Percentiles rank a stretch among this genome's conserved stretches.
These are phyloP conservation scores for Phainopepla nitens DNA, from an alignment of 2,113 vertebrate genomes.

Conservation along the genomic window DNA sequence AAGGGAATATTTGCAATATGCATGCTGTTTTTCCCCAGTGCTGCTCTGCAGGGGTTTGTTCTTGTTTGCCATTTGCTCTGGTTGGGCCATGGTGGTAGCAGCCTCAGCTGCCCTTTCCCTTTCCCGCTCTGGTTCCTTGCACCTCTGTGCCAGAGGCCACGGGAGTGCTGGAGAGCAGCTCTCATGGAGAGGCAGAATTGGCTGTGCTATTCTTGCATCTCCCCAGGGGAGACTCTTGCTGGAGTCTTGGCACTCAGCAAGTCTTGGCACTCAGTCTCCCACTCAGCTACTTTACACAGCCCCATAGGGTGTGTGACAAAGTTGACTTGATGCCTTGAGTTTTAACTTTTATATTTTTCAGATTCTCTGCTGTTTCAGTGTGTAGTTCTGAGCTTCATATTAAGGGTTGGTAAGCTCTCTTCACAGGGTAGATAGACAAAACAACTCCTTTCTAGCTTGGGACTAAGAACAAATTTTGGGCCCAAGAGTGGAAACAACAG, in stretches of 20 bases:
- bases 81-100: background rate
- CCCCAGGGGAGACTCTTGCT: background rate
- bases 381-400: too few relatives aligned
- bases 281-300: slow-evolving; percentile 16
- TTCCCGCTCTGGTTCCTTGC: background rate
- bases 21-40: fast-evolving
- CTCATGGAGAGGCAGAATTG: background rate
- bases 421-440: too few relatives aligned
- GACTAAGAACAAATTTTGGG: too few relatives aligned
- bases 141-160: background rate
- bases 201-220: background rate
- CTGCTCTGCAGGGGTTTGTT: background rate
- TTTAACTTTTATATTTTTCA: too few relatives aligned
- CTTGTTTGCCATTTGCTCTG: background rate
- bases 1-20: fast-evolving
- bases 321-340: background rate
- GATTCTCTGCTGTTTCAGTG: too few relatives aligned
- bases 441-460: too few relatives aligned
- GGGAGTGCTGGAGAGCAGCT: background rate
- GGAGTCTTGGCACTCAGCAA: too few relatives aligned
- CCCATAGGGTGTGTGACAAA: background rate
- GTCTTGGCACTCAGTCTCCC: too few relatives aligned
- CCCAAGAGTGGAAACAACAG: too few relatives aligned
- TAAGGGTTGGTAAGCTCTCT: too few relatives aligned
- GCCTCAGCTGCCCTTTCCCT: background rate